A percentile compares a stretch with the other conserved stretches of the same genome.
Evolutionary conservation across 2,113 vertebrate species (phyloP).

Genomic region (Apodemus sylvaticus): DNA sequence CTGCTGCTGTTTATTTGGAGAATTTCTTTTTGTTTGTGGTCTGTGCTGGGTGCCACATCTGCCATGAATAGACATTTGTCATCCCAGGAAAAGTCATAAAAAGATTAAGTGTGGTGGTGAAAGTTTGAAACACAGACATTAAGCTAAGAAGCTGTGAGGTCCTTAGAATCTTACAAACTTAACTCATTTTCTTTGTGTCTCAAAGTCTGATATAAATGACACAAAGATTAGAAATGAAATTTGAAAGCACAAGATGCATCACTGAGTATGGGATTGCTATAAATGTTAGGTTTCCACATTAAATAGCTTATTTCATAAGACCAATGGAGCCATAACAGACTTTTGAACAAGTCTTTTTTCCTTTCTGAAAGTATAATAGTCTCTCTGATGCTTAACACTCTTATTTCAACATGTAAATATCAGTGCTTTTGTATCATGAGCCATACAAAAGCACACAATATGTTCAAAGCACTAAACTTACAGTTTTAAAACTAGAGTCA

Average conservation of each 20-base stretch:
- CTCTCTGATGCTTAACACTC: background rate
- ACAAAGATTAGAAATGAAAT: constrained; percentile 62
- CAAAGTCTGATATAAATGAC: background rate
- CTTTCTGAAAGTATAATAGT: background rate
- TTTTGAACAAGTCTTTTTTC: background rate
- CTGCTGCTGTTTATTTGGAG: background rate
- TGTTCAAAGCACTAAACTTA: background rate
- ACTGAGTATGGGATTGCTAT: constrained; percentile 49
- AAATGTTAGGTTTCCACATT: constrained; percentile 24
- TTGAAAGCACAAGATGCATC: constrained; percentile 72
- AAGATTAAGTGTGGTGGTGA: constrained; percentile 7
- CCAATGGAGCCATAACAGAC: background rate
- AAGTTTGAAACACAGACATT: constrained; percentile 32
- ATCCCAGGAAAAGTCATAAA: background rate
- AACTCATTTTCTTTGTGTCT: constrained; percentile 60
- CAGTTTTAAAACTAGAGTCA: background rate
- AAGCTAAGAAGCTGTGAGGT: constrained; percentile 57
- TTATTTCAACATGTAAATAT: background rate
- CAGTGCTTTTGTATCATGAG: background rate
- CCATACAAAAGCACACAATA: background rate
- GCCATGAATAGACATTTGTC: background rate
- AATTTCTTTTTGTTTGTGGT: background rate
- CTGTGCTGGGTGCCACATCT: background rate
- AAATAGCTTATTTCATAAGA: background rate
- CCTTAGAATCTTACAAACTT: constrained; percentile 53